Evolutionary conservation across 1,140 invertebrate genomes (phyloP).

Genomic region (Gonioctena quinquepunctata): DNA sequence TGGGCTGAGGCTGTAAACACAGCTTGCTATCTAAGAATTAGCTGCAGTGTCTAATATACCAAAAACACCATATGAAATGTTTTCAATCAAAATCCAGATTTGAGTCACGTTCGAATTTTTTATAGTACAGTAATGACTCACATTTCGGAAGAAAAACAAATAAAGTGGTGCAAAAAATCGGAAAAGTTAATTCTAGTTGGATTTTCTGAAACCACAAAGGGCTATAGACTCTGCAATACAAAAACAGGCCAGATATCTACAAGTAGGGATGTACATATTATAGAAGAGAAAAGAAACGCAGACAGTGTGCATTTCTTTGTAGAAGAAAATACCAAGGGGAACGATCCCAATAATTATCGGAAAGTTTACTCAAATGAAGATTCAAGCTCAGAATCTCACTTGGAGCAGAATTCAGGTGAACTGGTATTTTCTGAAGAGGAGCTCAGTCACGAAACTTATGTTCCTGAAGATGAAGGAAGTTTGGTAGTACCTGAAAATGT

Average conservation of each 20-base stretch:
- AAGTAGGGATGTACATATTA: not conserved
- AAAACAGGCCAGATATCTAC: not conserved
- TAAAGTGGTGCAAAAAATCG: constrained; percentile 52
- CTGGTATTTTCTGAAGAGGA: too few species aligned
- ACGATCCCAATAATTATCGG: too few species aligned
- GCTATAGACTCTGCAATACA: not conserved
- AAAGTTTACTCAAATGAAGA: not conserved
- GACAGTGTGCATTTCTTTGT: too few species aligned
- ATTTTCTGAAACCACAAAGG: constrained; percentile 38
- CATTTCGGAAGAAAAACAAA: constrained; percentile 46
- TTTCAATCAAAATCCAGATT: constrained; percentile 55
- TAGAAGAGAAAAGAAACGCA: not conserved
- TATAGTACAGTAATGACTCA: constrained; percentile 51
- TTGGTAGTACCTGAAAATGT: too few species aligned
- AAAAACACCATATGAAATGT: constrained; percentile 29
- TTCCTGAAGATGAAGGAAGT: too few species aligned
- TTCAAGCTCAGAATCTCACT: too few species aligned
- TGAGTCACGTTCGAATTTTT: constrained; percentile 50
- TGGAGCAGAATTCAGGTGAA: too few species aligned
- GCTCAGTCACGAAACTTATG: too few species aligned
- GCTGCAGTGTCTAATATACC: not conserved
- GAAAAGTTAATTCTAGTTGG: constrained; percentile 50
- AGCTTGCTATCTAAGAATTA: constrained; percentile 9
- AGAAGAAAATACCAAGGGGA: too few species aligned
- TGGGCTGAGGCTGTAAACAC: constrained; percentile 53